These are phyloP conservation scores for Lepidurus apus DNA, from an alignment of 1,140 invertebrate species.

Conservation along the genomic window DNA sequence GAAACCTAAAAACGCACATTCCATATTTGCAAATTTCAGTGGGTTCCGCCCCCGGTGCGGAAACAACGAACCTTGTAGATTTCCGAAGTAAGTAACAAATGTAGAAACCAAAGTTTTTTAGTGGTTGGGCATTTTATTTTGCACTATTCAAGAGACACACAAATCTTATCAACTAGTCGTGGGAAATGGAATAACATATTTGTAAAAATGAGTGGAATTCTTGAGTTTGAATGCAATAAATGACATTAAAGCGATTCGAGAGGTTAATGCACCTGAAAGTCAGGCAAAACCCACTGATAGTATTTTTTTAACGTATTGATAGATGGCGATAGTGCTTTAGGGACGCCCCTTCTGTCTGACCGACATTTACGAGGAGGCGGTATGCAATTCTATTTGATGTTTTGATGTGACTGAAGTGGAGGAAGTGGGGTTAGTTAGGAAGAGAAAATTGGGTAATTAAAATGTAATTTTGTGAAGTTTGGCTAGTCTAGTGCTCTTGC, in stretches of 20 bases:
- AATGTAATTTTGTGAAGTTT: too few relatives aligned
- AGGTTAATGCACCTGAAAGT: neutral
- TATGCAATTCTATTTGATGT: too few relatives aligned
- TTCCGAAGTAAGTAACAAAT: neutral
- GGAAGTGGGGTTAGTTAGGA: too few relatives aligned
- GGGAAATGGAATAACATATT: slow-evolving; percentile 1
- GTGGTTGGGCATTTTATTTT: slow-evolving; percentile 6
- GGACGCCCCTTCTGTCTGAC: too few relatives aligned
- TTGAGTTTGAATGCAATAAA: slow-evolving; percentile 13
- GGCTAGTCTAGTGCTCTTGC: neutral
- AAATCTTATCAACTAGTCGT: neutral
- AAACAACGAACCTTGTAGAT: slow-evolving; percentile 6
- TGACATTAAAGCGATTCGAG: neutral
- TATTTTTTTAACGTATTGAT: neutral
- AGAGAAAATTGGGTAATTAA: too few relatives aligned
- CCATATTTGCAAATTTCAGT: neutral
- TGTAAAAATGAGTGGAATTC: neutral
- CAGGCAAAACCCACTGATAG: neutral
- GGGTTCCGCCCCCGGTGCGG: neutral
- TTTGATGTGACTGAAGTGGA: too few relatives aligned
- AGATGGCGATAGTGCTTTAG: too few relatives aligned
- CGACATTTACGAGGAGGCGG: too few relatives aligned
- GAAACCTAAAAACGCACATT: neutral
- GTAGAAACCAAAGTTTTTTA: neutral
- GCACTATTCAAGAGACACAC: neutral